Conservation (phyloP, 2,888 invertebrate genomes). For the Pollenia amentaria region DNA sequence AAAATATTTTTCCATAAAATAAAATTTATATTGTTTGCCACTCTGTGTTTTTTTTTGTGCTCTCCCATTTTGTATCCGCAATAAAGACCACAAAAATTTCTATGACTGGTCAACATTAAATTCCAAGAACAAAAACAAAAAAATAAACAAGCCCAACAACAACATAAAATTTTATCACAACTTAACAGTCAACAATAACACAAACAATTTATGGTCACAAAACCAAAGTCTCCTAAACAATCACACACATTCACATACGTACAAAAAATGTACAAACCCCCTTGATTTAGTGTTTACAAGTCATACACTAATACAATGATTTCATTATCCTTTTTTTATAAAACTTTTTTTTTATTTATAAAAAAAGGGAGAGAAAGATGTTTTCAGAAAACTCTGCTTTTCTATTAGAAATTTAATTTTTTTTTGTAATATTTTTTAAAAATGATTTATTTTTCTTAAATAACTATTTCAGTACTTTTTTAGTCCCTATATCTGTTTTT, state of each 20-base stretch:
- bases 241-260: not conserved
- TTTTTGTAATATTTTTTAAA: slow-evolving; percentile 1
- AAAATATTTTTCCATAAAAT: no score
- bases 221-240: slow-evolving; percentile 2
- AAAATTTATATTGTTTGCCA: no score
- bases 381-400: not conserved
- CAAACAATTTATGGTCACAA: slow-evolving; percentile 66
- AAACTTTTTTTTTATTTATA: slow-evolving; percentile 40
- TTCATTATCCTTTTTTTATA: slow-evolving; percentile 26
- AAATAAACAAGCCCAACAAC: slow-evolving; percentile 1
- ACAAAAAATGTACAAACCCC: slow-evolving; percentile 6
- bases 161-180: slow-evolving; percentile 67
- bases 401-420: slow-evolving; percentile 14
- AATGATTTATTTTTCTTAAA: not conserved
- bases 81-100: slow-evolving; percentile 60
- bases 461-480: not conserved
- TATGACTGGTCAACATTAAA: slow-evolving; percentile 65
- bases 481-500: not conserved
- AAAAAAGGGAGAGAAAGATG: not conserved
- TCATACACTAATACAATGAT: slow-evolving; percentile 14
- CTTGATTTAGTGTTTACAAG: slow-evolving; percentile 6
- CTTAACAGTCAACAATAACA: slow-evolving; percentile 56
- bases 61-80: slow-evolving; percentile 19
- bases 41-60: no score
- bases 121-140: slow-evolving; percentile 8